These are phyloP conservation scores for Cyanoderma ruficeps DNA, from an alignment of 2,113 vertebrate genomes.

Conservation along the genomic window DNA sequence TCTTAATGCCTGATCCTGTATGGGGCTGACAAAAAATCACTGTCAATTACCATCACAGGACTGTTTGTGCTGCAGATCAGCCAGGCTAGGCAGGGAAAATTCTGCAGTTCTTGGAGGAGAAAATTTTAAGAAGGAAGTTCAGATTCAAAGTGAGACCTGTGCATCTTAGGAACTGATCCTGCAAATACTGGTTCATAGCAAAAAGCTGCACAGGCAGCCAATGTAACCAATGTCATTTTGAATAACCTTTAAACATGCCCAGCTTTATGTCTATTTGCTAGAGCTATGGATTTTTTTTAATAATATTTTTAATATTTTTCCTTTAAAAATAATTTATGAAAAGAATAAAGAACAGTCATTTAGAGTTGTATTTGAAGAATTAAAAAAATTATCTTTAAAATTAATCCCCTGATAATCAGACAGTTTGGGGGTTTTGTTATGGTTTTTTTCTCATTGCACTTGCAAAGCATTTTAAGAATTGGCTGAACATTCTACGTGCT, in stretches of 20 bases:
- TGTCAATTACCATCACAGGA: not conserved
- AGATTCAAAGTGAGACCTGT: not conserved
- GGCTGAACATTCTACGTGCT: not conserved
- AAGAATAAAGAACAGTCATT: not conserved
- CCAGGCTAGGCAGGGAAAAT: not conserved
- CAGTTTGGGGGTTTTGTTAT: not conserved
- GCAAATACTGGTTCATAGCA: not conserved
- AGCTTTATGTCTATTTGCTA: not conserved
- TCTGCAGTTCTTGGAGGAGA: not conserved
- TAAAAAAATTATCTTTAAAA: not conserved
- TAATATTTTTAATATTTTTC: not conserved
- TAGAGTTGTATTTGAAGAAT: not conserved
- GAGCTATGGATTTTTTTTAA: not conserved
- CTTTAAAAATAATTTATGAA: not conserved
- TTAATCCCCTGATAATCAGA: not conserved
- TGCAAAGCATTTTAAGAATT: not conserved
- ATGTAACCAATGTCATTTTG: not conserved
- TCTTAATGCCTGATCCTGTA: not conserved
- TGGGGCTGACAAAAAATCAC: not conserved
- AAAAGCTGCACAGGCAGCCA: not conserved
- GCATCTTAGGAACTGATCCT: not conserved
- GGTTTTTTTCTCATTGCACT: not conserved
- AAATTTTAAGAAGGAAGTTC: slow-evolving; percentile 26
- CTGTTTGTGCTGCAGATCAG: not conserved
- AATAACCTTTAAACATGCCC: not conserved